These are phyloP conservation scores for Himantopus leucocephalus DNA, from an alignment of 2,113 vertebrate genomes.

Conservation along the genomic window DNA sequence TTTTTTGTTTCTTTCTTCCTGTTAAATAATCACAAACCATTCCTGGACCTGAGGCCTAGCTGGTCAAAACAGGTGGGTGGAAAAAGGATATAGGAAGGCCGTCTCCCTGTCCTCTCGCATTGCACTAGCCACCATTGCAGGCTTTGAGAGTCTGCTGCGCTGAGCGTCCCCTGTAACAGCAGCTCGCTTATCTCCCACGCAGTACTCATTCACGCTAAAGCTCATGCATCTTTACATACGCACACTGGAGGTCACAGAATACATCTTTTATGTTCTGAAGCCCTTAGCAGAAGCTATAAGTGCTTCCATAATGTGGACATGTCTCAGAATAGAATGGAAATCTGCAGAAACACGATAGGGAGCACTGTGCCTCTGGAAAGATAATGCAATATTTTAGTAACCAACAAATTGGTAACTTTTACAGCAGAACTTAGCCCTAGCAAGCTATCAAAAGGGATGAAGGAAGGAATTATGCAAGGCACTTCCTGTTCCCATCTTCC, in stretches of 20 bases:
- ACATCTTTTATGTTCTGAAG: not conserved
- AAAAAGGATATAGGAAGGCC: not conserved
- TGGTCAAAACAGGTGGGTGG: not conserved
- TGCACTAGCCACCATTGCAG: not conserved
- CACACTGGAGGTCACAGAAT: not conserved
- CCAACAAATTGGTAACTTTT: not conserved
- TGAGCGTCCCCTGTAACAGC: not conserved
- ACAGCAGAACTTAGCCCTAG: not conserved
- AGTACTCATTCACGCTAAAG: not conserved
- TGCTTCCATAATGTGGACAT: not conserved
- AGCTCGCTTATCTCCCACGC: not conserved
- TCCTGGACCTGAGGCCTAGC: not conserved
- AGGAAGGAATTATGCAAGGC: not conserved
- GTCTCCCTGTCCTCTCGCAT: accelerated
- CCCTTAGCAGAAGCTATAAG: not conserved
- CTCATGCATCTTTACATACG: not conserved
- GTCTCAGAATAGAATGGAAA: not conserved
- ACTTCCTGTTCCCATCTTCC: not conserved
- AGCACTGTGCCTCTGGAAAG: not conserved
- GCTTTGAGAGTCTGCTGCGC: not conserved
- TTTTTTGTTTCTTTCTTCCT: not conserved
- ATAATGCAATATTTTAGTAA: not conserved
- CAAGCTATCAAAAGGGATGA: not conserved
- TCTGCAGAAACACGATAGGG: not conserved
- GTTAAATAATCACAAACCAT: not conserved